These are phyloP conservation scores for Ectobius pallidus DNA, from an alignment of 2,888 invertebrate genomes.

Conservation along the genomic window DNA sequence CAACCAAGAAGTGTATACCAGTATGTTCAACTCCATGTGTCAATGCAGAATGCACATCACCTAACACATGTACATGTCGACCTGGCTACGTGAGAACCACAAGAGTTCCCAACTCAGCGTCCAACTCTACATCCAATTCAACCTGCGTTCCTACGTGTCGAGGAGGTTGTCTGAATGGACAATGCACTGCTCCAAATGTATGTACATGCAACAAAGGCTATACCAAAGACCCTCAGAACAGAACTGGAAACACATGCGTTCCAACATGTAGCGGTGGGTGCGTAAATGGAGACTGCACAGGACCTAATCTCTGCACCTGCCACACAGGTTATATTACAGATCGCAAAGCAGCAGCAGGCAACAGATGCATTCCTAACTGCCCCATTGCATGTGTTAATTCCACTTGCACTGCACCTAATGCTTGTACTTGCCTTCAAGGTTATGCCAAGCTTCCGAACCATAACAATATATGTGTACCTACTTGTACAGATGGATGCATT, in stretches of 20 bases:
- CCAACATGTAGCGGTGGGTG: constrained; percentile 47
- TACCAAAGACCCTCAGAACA: constrained; percentile 37
- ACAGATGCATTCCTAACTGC: constrained; percentile 39
- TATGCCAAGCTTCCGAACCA: constrained; percentile 51
- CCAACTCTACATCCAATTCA: no score
- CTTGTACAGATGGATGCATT: constrained; percentile 55
- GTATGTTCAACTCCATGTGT: constrained; percentile 32
- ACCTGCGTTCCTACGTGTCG: constrained; percentile 45
- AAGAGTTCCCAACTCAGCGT: neutral
- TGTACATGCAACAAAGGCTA: constrained; percentile 54
- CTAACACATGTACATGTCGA: constrained; percentile 44
- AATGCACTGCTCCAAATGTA: constrained; percentile 54
- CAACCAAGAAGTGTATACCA: constrained; percentile 28
- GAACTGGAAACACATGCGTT: constrained; percentile 40
- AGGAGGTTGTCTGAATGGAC: constrained; percentile 54
- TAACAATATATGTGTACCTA: constrained; percentile 51
- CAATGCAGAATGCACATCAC: constrained; percentile 34
- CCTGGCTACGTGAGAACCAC: constrained; percentile 42
- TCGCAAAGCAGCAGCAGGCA: constrained; percentile 46
- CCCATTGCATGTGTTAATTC: constrained; percentile 52
- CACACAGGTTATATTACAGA: constrained; percentile 55
- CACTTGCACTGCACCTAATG: constrained; percentile 54
- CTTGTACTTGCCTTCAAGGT: constrained; percentile 55
- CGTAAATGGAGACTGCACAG: constrained; percentile 58
- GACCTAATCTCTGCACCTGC: constrained; percentile 63